A percentile compares a stretch with the other conserved stretches of the same genome.
These are phyloP conservation scores for Telmatherina bonti DNA, from an alignment of 2,797 vertebrate species.

Conservation along the genomic window DNA sequence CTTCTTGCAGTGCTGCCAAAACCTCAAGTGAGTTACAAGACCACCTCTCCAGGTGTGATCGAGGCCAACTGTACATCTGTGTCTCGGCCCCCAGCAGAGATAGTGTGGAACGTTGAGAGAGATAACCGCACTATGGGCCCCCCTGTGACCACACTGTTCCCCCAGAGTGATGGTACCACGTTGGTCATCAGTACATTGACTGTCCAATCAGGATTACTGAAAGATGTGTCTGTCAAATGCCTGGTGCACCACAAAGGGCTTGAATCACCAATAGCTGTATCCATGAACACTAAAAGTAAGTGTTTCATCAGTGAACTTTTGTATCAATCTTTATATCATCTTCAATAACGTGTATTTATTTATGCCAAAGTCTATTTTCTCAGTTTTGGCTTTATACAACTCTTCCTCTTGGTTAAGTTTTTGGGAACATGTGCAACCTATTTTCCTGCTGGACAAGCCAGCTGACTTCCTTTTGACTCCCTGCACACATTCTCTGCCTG, in stretches of 20 bases:
- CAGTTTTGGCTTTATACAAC: not conserved
- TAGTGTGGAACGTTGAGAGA: conserved; percentile 86
- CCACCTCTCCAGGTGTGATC: conserved; percentile 80
- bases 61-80: conserved; percentile 85
- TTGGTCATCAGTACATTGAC: conserved; percentile 83
- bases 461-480: not conserved
- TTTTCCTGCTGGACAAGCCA: not conserved
- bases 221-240: conserved; percentile 86
- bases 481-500: not conserved
- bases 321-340: not conserved
- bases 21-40: conserved; percentile 87
- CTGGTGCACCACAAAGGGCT: conserved; percentile 86
- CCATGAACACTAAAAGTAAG: conserved; percentile 89
- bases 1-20: conserved; percentile 82
- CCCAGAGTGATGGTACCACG: conserved; percentile 81
- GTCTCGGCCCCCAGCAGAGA: conserved; percentile 81
- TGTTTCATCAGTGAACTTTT: conserved; percentile 7
- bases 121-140: conserved; percentile 83
- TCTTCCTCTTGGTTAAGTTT: not conserved
- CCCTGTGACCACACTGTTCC: conserved; percentile 59
- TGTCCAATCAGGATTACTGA: conserved; percentile 79
- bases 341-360: not conserved
- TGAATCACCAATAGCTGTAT: conserved; percentile 84
- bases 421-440: not conserved
- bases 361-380: not conserved